phyloP scores from a whole-genome alignment of 2,888 invertebrate species.

The Gastracanthus pulcherrimus region DNA sequence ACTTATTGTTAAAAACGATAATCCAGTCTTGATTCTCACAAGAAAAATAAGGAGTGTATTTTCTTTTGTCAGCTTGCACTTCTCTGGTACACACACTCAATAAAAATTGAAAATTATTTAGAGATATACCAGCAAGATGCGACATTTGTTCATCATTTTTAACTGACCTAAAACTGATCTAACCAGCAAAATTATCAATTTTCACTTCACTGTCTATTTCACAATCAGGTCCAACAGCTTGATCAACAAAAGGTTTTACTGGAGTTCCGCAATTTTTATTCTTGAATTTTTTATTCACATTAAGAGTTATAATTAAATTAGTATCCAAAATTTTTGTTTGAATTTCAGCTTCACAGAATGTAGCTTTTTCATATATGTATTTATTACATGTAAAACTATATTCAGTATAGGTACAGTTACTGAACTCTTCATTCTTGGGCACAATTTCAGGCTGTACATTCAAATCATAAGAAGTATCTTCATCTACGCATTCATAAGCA shows the following conservation, averaged over 20 bases:
- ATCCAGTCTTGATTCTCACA: constrained; percentile 60
- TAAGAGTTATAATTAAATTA: neutral
- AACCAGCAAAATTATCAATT: constrained; percentile 51
- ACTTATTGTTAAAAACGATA: constrained; percentile 60
- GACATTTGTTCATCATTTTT: constrained; percentile 53
- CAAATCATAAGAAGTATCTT: neutral
- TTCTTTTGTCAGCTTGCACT: constrained; percentile 54
- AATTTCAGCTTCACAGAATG: neutral
- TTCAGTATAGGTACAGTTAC: neutral
- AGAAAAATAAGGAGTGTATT: constrained; percentile 61
- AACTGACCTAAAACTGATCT: constrained; percentile 53
- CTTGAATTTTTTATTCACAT: constrained; percentile 17
- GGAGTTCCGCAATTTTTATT: constrained; percentile 18
- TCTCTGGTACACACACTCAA: too few relatives aligned
- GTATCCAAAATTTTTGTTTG: neutral
- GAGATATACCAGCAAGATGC: constrained; percentile 55
- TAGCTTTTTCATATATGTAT: neutral
- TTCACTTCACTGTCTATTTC: constrained; percentile 28
- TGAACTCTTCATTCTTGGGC: neutral
- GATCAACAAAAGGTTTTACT: constrained; percentile 11
- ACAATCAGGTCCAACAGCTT: too few relatives aligned
- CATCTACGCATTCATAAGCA: neutral
- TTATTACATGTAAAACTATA: neutral
- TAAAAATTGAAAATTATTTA: constrained; percentile 52
- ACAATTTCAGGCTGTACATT: neutral